These are phyloP conservation scores for Melanaphis sacchari DNA, from an alignment of 1,140 invertebrate genomes.

Conservation along the genomic window DNA sequence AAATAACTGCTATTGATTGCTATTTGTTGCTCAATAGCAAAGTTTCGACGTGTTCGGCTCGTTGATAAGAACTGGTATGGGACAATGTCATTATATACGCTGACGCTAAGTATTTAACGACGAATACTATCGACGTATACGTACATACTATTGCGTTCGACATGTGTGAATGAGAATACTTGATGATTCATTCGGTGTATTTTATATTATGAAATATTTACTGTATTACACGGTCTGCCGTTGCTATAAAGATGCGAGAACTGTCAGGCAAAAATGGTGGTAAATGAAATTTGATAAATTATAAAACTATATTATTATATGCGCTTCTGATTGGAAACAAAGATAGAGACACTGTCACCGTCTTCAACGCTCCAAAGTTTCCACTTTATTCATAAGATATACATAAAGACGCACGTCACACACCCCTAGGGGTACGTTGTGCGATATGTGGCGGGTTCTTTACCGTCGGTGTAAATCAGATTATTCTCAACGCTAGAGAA, in stretches of 20 bases:
- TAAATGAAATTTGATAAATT: neutral
- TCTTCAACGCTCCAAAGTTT: neutral
- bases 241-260: too few relatives aligned
- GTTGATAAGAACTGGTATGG: neutral
- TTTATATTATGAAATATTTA: neutral
- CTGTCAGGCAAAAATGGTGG: neutral
- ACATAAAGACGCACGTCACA: neutral
- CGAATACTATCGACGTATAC: too few relatives aligned
- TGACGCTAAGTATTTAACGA: neutral
- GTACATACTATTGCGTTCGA: neutral
- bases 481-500: neutral
- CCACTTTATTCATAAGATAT: neutral
- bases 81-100: too few relatives aligned
- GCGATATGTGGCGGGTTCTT: neutral
- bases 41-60: neutral
- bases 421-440: neutral
- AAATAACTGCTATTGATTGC: too few relatives aligned
- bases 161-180: neutral
- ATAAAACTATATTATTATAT: neutral
- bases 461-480: neutral
- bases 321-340: neutral
- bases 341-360: neutral
- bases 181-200: neutral
- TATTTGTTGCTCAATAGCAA: too few relatives aligned
- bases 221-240: neutral